Percentiles rank a stretch among this genome's conserved stretches.
phyloP scores from a whole-genome alignment of 2,113 vertebrate species.

The Spea multiplicata region DNA sequence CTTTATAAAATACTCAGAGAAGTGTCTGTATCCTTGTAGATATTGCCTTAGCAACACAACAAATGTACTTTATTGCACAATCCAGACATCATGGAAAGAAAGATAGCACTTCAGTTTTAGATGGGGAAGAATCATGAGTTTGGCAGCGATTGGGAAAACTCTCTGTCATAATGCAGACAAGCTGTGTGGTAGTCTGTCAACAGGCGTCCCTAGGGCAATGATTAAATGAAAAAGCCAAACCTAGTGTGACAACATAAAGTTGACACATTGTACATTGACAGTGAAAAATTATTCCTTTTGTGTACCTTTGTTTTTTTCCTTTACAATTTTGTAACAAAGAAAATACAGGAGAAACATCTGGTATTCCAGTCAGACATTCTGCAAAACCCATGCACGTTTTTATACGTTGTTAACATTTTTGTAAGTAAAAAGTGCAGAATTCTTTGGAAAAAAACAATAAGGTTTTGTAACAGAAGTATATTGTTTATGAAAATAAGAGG shows the following conservation, averaged over 20 bases:
- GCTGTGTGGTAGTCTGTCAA: conserved; percentile 45
- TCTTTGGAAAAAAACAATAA: too few relatives aligned
- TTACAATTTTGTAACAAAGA: conserved; percentile 26
- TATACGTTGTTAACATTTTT: too few relatives aligned
- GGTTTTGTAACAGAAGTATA: too few relatives aligned
- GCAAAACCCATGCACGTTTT: not conserved
- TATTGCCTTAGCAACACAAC: conserved; percentile 53
- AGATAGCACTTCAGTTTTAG: conserved; percentile 60
- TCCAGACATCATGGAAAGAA: conserved; percentile 56
- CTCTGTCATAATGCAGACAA: conserved; percentile 54
- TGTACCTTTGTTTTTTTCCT: conserved; percentile 22
- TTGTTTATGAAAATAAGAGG: too few relatives aligned
- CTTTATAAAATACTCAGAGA: conserved; percentile 8
- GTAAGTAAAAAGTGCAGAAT: too few relatives aligned
- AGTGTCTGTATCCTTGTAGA: conserved; percentile 51
- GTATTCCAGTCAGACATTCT: not conserved
- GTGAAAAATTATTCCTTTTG: conserved; percentile 44
- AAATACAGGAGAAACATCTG: conserved; percentile 19
- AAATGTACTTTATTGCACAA: conserved; percentile 61
- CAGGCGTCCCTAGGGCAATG: conserved; percentile 50
- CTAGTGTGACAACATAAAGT: conserved; percentile 42
- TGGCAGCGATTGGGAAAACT: conserved; percentile 55
- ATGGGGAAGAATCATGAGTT: conserved; percentile 49
- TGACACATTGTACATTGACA: conserved; percentile 40
- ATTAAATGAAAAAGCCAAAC: conserved; percentile 53